These are phyloP conservation scores for Pachyseris speciosa DNA, from an alignment of 64 coral and sea anemone species.

Conservation along the genomic window DNA sequence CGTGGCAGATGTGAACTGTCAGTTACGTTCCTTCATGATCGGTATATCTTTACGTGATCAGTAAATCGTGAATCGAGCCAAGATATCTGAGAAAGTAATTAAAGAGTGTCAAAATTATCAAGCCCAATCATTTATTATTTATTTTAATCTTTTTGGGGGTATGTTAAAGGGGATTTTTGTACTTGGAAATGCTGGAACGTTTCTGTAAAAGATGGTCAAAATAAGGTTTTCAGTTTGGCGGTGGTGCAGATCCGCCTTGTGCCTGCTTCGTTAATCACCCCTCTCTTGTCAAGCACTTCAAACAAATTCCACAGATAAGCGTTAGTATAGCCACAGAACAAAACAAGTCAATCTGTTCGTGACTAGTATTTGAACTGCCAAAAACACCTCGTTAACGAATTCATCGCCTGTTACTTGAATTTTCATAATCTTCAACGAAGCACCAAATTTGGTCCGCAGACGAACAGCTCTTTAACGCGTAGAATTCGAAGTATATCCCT, in stretches of 20 bases:
- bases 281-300: too few relatives aligned
- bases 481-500: too few relatives aligned
- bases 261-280: too few relatives aligned
- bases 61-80: not conserved
- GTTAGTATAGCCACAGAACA: not conserved
- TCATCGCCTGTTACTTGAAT: constrained; percentile 15
- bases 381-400: constrained; percentile 3
- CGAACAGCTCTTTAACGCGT: not conserved
- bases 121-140: not conserved
- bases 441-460: not conserved
- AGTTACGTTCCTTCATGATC: not conserved
- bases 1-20: not conserved
- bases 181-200: not conserved
- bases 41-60: not conserved
- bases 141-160: not conserved
- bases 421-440: not conserved
- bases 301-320: not conserved
- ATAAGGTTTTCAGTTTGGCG: too few relatives aligned
- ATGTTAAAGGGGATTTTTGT: not conserved
- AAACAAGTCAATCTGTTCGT: not conserved
- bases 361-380: not conserved
- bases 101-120: not conserved
- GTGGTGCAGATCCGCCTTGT: too few relatives aligned
- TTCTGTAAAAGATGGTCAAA: not conserved
- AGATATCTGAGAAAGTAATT: constrained; percentile 12